Percentiles rank a stretch among this genome's conserved stretches.
Evolutionary conservation across 2,113 vertebrate genomes (phyloP).

Genomic region (Sitta europaea): DNA sequence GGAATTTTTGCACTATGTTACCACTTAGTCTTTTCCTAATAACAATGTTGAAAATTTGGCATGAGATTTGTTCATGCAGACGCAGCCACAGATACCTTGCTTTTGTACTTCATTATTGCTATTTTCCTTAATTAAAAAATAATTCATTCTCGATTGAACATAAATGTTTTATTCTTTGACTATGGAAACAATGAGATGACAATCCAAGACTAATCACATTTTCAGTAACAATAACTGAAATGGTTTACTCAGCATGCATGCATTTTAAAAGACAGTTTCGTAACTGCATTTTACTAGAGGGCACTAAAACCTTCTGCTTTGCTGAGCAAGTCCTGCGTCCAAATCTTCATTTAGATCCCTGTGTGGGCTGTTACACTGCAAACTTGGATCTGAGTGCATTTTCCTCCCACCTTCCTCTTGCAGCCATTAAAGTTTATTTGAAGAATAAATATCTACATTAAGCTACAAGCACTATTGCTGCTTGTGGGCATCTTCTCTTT

Average conservation of each 20-base stretch:
- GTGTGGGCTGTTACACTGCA: slow-evolving; percentile 32
- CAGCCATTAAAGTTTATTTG: slow-evolving; percentile 42
- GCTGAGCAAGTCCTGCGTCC: slow-evolving; percentile 15
- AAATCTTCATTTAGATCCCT: slow-evolving; percentile 53
- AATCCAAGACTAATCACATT: slow-evolving; percentile 26
- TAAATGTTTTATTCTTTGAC: not conserved
- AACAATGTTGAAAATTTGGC: slow-evolving; percentile 1
- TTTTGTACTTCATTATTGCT: not conserved
- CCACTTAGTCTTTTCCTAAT: not conserved
- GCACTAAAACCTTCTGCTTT: slow-evolving; percentile 61
- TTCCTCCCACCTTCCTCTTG: slow-evolving; percentile 39
- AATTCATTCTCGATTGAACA: not conserved
- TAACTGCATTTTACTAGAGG: slow-evolving; percentile 66
- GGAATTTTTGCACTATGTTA: not conserved
- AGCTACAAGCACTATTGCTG: not conserved
- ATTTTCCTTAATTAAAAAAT: slow-evolving; percentile 33
- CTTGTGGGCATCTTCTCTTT: not conserved
- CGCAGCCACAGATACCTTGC: not conserved
- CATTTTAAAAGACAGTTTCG: slow-evolving; percentile 24
- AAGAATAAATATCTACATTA: slow-evolving; percentile 6
- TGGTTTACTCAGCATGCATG: slow-evolving; percentile 25
- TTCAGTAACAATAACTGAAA: slow-evolving; percentile 29
- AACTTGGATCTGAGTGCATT: slow-evolving; percentile 28
- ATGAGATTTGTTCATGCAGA: not conserved
- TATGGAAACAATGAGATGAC: slow-evolving; percentile 14